A percentile compares a stretch with the other conserved stretches of the same genome.
Evolutionary conservation across 2,797 vertebrate genomes (phyloP).

Genomic region (Sebastes nivosus): DNA sequence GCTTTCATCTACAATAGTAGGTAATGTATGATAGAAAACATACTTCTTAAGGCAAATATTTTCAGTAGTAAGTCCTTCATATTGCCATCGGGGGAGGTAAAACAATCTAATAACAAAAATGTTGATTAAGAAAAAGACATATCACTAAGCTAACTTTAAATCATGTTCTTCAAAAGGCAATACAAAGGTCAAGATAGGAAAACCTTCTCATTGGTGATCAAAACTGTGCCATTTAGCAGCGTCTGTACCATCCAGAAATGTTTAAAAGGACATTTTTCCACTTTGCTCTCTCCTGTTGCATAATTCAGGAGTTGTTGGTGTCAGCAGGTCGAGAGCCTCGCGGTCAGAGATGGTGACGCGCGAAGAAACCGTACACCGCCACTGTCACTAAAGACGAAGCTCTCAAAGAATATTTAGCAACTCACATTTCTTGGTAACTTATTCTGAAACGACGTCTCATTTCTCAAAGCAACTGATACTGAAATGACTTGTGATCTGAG

Average conservation of each 20-base stretch:
- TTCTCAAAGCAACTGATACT: constrained; percentile 23
- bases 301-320: constrained; percentile 58
- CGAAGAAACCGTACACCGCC: constrained; percentile 12
- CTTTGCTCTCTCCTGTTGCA: constrained; percentile 52
- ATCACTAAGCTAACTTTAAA: constrained; percentile 39
- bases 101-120: constrained; percentile 27
- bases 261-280: constrained; percentile 24
- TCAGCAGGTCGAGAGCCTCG: neutral
- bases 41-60: constrained; percentile 74
- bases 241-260: neutral
- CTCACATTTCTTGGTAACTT: neutral
- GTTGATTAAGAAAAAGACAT: constrained; percentile 36
- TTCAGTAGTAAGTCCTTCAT: constrained; percentile 52
- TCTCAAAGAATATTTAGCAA: constrained; percentile 12
- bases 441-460: constrained; percentile 1
- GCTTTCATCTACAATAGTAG: constrained; percentile 51
- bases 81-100: constrained; percentile 59
- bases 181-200: constrained; percentile 42
- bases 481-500: constrained; percentile 24
- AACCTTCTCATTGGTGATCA: constrained; percentile 10
- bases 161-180: constrained; percentile 79
- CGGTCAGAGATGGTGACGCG: too few species aligned
- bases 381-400: neutral
- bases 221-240: constrained; percentile 24
- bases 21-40: constrained; percentile 62